phyloP scores from a whole-genome alignment of 2,797 vertebrate species.

The Muscicapa striata region DNA sequence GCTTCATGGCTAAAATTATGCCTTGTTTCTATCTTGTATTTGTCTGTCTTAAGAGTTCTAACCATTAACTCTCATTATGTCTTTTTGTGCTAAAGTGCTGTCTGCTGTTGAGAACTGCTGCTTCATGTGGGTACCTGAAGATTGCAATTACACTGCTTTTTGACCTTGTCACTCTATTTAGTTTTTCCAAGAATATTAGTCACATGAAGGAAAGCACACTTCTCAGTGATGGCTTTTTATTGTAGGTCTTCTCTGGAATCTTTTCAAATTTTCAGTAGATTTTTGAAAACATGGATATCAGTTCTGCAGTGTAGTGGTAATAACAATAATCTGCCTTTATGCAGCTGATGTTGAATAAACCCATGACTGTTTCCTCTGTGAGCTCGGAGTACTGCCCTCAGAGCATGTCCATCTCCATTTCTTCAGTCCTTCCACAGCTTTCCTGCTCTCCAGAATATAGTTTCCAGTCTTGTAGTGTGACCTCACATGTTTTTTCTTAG shows the following conservation, averaged over 20 bases:
- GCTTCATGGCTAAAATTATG: background rate
- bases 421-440: background rate
- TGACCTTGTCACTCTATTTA: background rate
- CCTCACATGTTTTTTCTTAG: background rate
- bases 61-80: background rate
- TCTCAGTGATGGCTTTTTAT: background rate
- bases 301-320: background rate
- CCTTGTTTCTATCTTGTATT: background rate
- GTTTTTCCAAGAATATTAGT: background rate
- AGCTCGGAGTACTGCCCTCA: background rate
- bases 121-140: background rate
- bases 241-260: background rate
- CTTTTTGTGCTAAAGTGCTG: slow-evolving; percentile 5
- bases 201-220: background rate
- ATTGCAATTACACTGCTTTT: slow-evolving; percentile 4
- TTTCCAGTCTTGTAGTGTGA: background rate
- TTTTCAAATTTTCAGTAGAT: background rate
- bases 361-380: background rate
- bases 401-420: background rate
- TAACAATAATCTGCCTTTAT: background rate
- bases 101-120: background rate
- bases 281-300: background rate
- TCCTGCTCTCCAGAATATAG: background rate
- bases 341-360: background rate
- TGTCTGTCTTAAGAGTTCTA: background rate